phyloP scores from a whole-genome alignment of 2,113 vertebrate species.

The Podarcis raffonei region DNA sequence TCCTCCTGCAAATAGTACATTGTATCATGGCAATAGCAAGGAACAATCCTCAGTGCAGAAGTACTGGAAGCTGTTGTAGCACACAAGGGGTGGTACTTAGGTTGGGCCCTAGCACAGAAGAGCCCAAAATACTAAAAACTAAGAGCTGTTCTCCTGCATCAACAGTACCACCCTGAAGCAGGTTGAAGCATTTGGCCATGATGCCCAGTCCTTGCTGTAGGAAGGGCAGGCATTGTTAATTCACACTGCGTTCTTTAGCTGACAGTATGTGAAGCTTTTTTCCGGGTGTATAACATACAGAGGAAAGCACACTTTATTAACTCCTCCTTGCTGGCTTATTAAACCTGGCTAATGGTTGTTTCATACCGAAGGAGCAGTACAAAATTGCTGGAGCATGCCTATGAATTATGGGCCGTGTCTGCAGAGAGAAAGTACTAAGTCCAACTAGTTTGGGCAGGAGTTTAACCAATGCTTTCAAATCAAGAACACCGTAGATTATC shows the following conservation, averaged over 20 bases:
- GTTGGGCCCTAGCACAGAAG: background rate
- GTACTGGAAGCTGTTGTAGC: background rate
- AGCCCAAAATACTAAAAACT: background rate
- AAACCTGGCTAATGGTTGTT: background rate
- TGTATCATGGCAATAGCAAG: background rate
- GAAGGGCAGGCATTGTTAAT: background rate
- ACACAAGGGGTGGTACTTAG: background rate
- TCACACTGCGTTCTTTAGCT: background rate
- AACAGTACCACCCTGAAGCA: background rate
- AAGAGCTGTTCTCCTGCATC: background rate
- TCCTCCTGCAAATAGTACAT: background rate
- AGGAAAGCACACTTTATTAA: slow-evolving; percentile 1
- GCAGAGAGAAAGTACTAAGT: background rate
- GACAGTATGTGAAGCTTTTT: background rate
- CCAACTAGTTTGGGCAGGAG: background rate
- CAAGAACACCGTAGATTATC: fast-evolving
- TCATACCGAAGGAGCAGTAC: background rate
- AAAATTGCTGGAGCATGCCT: background rate
- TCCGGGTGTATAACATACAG: background rate
- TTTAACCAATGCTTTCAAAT: background rate
- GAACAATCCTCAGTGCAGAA: background rate
- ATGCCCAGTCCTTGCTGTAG: background rate
- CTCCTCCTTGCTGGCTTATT: background rate
- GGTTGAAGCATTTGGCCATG: background rate
- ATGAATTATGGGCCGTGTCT: fast-evolving